Conservation (phyloP, 2,888 invertebrate species). For the Tipula helvola region DNA sequence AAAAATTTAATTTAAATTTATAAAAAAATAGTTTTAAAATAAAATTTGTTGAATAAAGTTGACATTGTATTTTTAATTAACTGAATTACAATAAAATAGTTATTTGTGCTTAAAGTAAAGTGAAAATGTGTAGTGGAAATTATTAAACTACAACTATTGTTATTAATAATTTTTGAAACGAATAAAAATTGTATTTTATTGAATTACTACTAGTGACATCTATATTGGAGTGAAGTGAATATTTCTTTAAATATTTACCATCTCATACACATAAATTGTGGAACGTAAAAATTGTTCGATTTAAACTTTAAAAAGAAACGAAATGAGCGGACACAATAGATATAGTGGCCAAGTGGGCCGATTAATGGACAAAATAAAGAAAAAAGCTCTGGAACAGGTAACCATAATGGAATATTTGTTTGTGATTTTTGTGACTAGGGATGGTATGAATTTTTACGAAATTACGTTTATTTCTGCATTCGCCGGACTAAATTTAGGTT, state of each 20-base stretch:
- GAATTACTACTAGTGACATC: not conserved
- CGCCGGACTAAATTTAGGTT: no score
- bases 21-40: not conserved
- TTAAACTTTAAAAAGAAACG: not conserved
- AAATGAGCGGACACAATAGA: not conserved
- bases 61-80: not conserved
- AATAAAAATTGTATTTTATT: not conserved
- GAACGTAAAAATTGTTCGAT: not conserved
- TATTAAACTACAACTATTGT: not conserved
- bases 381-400: not conserved
- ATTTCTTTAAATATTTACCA: not conserved
- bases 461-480: no score
- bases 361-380: conserved; percentile 7
- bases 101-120: not conserved
- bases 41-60: not conserved
- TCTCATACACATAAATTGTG: not conserved
- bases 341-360: not conserved
- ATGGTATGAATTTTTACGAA: not conserved
- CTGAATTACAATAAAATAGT: not conserved
- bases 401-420: not conserved
- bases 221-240: not conserved
- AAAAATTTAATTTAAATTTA: not conserved
- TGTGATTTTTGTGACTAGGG: not conserved
- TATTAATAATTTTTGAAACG: not conserved
- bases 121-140: not conserved